These are phyloP conservation scores for Paedocypris micromegethes DNA, from an alignment of 2,797 vertebrate species.

Conservation along the genomic window DNA sequence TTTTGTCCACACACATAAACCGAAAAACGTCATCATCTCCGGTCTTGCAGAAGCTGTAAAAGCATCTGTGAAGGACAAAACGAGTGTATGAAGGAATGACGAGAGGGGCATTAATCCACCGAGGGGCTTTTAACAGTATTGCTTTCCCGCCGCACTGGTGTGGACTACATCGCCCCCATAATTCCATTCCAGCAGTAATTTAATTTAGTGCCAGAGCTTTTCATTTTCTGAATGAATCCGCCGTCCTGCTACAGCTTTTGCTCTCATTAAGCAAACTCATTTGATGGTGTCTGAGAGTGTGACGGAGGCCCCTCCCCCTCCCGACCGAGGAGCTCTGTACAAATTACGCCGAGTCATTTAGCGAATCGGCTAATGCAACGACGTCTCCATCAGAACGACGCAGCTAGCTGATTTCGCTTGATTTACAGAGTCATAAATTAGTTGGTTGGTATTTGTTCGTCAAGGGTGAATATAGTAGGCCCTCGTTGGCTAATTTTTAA, in stretches of 20 bases:
- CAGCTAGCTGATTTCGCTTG: conserved; percentile 16
- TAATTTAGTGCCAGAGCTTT: conserved; percentile 76
- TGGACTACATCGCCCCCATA: conserved; percentile 56
- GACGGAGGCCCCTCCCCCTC: conserved; percentile 16
- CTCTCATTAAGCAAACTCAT: conserved; percentile 39
- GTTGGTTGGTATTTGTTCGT: conserved; percentile 27
- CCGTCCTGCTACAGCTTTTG: neutral
- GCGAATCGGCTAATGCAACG: conserved; percentile 52
- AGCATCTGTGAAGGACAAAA: conserved; percentile 64
- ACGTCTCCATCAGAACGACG: conserved; percentile 38
- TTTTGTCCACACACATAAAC: no score
- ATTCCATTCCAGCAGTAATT: conserved; percentile 72
- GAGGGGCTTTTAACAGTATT: conserved; percentile 77
- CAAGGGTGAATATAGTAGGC: conserved; percentile 13
- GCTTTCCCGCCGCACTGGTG: conserved; percentile 63
- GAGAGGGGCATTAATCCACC: conserved; percentile 72
- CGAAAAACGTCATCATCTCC: no score
- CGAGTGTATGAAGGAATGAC: conserved; percentile 12
- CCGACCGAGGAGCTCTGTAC: conserved; percentile 29
- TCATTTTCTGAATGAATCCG: conserved; percentile 73
- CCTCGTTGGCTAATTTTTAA: no score
- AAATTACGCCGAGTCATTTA: conserved; percentile 56
- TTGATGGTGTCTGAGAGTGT: conserved; percentile 29
- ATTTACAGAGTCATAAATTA: conserved; percentile 47
- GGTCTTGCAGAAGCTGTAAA: conserved; percentile 49